phyloP scores from a whole-genome alignment of 2,113 vertebrate genomes.

The Phyllostomus discolor region DNA sequence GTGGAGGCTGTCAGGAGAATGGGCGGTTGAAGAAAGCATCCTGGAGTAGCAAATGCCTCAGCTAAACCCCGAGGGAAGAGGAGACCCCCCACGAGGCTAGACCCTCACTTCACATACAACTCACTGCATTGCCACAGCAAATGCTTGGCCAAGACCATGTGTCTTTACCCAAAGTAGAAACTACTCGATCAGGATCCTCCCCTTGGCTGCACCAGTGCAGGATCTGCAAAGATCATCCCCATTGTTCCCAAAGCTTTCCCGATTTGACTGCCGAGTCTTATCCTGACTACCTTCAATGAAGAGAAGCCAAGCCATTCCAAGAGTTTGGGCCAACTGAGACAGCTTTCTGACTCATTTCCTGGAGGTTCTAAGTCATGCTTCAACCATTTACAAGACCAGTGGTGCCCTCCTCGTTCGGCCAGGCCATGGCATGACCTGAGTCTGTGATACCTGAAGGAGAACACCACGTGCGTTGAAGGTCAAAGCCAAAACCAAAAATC shows the following conservation, averaged over 20 bases:
- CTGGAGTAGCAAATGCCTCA: neutral
- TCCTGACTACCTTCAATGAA: neutral
- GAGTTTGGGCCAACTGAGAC: neutral
- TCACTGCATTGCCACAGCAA: neutral
- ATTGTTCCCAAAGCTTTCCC: neutral
- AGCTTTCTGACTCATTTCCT: neutral
- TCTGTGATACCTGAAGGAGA: neutral
- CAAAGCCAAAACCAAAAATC: neutral
- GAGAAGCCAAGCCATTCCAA: neutral
- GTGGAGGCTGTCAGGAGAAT: neutral
- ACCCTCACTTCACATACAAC: neutral
- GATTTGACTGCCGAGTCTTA: neutral
- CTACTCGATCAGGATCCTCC: neutral
- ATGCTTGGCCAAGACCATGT: neutral
- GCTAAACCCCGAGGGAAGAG: neutral
- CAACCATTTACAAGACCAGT: neutral
- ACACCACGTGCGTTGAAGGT: neutral
- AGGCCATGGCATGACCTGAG: neutral
- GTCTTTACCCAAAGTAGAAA: conserved; percentile 11
- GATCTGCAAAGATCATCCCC: neutral
- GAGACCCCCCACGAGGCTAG: neutral
- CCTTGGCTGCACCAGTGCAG: neutral
- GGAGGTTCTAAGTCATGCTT: neutral
- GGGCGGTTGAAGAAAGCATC: neutral
- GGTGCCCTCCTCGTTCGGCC: neutral